These are phyloP conservation scores for Resseliella maxima DNA, from an alignment of 2,888 invertebrate genomes.

Conservation along the genomic window DNA sequence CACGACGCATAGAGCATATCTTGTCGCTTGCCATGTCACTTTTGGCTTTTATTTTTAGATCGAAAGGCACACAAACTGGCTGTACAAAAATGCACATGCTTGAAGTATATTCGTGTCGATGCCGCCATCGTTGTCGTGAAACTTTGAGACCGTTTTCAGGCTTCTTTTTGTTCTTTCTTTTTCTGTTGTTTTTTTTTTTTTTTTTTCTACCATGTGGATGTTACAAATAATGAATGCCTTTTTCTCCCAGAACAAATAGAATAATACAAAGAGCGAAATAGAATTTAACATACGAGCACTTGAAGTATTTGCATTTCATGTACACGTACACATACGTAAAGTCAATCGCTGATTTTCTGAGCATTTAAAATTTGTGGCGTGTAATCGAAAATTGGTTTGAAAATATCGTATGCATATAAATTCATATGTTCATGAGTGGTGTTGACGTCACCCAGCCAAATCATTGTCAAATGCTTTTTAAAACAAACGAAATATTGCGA, in stretches of 20 bases:
- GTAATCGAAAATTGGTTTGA: neutral
- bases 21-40: conserved; percentile 42
- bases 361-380: neutral
- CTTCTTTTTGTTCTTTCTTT: conserved; percentile 4
- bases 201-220: neutral
- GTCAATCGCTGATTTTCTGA: neutral
- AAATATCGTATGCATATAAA: conserved; percentile 1
- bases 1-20: neutral
- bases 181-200: neutral
- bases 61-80: conserved; percentile 27
- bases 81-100: conserved; percentile 9
- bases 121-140: neutral
- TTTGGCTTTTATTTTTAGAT: conserved; percentile 52
- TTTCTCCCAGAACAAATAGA: conserved; percentile 16
- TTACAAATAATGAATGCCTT: conserved; percentile 18
- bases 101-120: neutral
- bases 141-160: neutral
- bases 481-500: neutral
- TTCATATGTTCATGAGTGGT: neutral
- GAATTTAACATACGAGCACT: conserved; percentile 46
- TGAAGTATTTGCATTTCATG: neutral
- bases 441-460: conserved; percentile 6
- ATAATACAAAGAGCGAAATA: conserved; percentile 6
- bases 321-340: neutral
- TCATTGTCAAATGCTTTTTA: neutral